Evolutionary conservation across 2,113 vertebrate species (phyloP).

Genomic region (Notarius quadriscutis): DNA sequence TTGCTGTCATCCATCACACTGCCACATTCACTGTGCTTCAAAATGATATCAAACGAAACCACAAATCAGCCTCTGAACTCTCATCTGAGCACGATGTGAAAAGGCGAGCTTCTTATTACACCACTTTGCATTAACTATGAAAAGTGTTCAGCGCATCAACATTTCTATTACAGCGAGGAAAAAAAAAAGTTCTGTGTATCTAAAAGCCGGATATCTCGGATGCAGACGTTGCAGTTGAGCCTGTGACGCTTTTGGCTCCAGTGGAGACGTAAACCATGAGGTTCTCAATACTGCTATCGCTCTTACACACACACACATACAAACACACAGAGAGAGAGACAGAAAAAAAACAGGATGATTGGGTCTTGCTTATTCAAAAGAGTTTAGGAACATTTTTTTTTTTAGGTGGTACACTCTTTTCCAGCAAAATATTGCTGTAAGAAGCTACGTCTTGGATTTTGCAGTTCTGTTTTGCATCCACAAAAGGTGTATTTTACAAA

Average conservation of each 20-base stretch:
- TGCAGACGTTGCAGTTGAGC: conserved; percentile 53
- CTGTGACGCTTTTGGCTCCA: conserved; percentile 53
- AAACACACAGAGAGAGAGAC: neutral
- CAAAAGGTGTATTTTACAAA: neutral
- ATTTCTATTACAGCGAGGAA: neutral
- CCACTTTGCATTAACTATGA: neutral
- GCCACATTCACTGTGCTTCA: no score
- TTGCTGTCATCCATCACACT: conserved; percentile 4
- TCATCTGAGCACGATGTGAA: neutral
- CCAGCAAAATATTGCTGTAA: neutral
- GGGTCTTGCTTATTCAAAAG: neutral
- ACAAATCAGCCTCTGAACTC: neutral
- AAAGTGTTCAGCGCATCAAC: neutral
- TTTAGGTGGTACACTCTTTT: neutral
- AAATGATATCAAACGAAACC: neutral
- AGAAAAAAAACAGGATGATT: neutral
- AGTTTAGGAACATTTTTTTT: neutral
- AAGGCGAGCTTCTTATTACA: neutral
- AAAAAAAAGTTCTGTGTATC: neutral
- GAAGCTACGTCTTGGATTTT: neutral
- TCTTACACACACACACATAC: conserved; percentile 8
- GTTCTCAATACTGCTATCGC: conserved; percentile 57
- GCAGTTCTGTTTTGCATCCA: neutral
- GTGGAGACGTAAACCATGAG: conserved; percentile 50
- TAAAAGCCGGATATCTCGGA: neutral